Evolutionary conservation across 2,888 invertebrate species (phyloP), one percentile per base, ranked within the genome.

Genomic region (Tryphoninae sp.): DNA sequence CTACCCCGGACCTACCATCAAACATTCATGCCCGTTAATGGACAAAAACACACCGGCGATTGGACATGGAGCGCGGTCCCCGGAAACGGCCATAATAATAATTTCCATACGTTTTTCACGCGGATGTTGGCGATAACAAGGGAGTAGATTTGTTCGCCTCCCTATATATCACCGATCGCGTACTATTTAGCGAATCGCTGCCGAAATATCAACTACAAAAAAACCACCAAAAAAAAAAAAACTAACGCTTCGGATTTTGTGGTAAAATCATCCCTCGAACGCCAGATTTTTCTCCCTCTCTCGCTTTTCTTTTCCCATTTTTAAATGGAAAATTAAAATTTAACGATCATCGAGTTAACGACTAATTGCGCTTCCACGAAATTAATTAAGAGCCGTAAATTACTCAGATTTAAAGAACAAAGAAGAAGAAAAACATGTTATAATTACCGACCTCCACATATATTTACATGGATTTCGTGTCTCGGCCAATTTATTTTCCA

Each of bases 11-110:
- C 59, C 59, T 23, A 26, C 33, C 87, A 86, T 87, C 86, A 86
- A 87, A 87, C 85, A 87, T 86, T 87, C 84, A 86, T 86, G 83
- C 83, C 62, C 61, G 33, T 13, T 13, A 19, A 59, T 61, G 33
- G 49, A 72, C 16, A 51, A 51, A 51, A 61, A 8, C 26, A 49
- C 55, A 11, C 11, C 40, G 68, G 33, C 26, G 8, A 59, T 64
- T n/a, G 64, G 22, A 64, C 16, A 11, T 22, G 11, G 3, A 16
- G 4, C 23, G 33, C 8, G 6, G 53, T 26, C 19, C n/a, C 33
- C 23, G 13, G 59, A 59, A 59, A 59, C 51, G 33, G 22, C n/a
- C n/a, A 67, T 67, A 67, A 74, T 74, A 45, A 51, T 67, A 42
- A 65, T 64, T 23, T 19, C 55, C 68, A 71, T 71, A 59, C 42